A percentile compares a stretch with the other conserved stretches of the same genome.
Evolutionary conservation across 2,888 invertebrate species (phyloP).

Genomic region (Phortica okadai): DNA sequence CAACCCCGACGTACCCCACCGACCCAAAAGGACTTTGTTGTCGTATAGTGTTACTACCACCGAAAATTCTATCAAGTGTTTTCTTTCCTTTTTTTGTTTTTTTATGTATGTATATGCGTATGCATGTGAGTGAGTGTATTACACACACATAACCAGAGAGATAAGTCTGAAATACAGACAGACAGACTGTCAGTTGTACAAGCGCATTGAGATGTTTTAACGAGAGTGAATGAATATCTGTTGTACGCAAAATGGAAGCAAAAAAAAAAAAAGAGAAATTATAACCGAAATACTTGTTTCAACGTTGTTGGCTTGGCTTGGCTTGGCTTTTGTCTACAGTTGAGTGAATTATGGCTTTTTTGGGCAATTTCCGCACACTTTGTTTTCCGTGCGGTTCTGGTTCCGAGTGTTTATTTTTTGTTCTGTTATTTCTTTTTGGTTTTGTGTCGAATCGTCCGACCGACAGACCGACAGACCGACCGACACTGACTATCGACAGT

Average conservation of each 20-base stretch:
- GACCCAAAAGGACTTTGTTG: slow-evolving; percentile 32
- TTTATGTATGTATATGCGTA: slow-evolving; percentile 25
- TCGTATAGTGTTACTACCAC: slow-evolving; percentile 47
- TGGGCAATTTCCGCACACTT: slow-evolving; percentile 67
- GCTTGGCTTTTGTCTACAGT: slow-evolving; percentile 63
- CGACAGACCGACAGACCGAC: too few species aligned
- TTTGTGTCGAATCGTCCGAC: slow-evolving; percentile 8
- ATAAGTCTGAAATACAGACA: slow-evolving; percentile 58
- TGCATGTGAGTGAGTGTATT: slow-evolving; percentile 43
- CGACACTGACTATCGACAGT: slow-evolving; percentile 50
- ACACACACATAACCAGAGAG: slow-evolving; percentile 57
- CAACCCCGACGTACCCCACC: neutral
- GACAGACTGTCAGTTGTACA: slow-evolving; percentile 51
- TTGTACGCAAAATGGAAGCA: slow-evolving; percentile 3
- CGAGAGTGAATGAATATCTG: slow-evolving; percentile 43
- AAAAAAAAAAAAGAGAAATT: slow-evolving; percentile 14
- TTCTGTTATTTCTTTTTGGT: slow-evolving; percentile 47
- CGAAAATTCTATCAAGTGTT: slow-evolving; percentile 26
- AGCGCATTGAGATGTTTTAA: slow-evolving; percentile 65
- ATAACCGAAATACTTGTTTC: slow-evolving; percentile 23
- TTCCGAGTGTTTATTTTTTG: slow-evolving; percentile 45
- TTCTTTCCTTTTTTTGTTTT: neutral
- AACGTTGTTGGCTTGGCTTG: slow-evolving; percentile 59
- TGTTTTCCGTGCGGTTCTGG: slow-evolving; percentile 47
- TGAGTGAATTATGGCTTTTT: slow-evolving; percentile 69